A percentile compares a stretch with the other conserved stretches of the same genome.
These are phyloP conservation scores for Lapara coniferarum DNA, from an alignment of 2,888 invertebrate species.

Conservation along the genomic window DNA sequence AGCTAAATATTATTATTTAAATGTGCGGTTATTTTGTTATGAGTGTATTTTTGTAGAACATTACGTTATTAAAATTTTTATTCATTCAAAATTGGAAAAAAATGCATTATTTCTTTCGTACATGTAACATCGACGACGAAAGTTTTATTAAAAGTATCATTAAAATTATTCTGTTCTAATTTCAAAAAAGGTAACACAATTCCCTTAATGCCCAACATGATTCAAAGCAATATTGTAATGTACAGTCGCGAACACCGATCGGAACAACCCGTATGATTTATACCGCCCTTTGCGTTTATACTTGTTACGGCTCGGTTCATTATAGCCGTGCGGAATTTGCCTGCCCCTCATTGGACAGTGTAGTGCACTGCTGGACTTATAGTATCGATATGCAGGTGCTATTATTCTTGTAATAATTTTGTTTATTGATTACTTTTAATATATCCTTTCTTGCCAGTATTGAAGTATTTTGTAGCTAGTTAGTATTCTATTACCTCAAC, in stretches of 20 bases:
- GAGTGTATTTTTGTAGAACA: slow-evolving; percentile 32
- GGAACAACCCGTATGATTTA: slow-evolving; percentile 60
- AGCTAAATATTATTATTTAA: slow-evolving; percentile 64
- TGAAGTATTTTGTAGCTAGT: no score
- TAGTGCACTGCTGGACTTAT: slow-evolving; percentile 64
- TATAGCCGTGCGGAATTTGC: slow-evolving; percentile 68
- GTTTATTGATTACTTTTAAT: neutral
- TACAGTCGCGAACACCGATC: slow-evolving; percentile 5
- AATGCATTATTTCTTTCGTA: no score
- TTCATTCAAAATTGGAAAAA: no score
- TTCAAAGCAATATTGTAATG: slow-evolving; percentile 1
- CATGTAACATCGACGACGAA: no score
- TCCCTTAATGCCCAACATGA: neutral
- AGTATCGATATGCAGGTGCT: slow-evolving; percentile 35
- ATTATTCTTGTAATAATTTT: slow-evolving; percentile 21
- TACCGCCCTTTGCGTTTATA: slow-evolving; percentile 77
- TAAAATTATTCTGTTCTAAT: no score
- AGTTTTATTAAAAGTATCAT: no score
- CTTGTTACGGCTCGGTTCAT: slow-evolving; percentile 79
- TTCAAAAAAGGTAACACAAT: no score
- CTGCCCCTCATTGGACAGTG: slow-evolving; percentile 76
- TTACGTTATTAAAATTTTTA: neutral
- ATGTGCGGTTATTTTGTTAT: slow-evolving; percentile 37
- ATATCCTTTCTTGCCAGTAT: no score
- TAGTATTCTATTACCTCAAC: no score